These are phyloP conservation scores for Oscheius sp. DNA, from an alignment of 2,888 invertebrate genomes.

Conservation along the genomic window DNA sequence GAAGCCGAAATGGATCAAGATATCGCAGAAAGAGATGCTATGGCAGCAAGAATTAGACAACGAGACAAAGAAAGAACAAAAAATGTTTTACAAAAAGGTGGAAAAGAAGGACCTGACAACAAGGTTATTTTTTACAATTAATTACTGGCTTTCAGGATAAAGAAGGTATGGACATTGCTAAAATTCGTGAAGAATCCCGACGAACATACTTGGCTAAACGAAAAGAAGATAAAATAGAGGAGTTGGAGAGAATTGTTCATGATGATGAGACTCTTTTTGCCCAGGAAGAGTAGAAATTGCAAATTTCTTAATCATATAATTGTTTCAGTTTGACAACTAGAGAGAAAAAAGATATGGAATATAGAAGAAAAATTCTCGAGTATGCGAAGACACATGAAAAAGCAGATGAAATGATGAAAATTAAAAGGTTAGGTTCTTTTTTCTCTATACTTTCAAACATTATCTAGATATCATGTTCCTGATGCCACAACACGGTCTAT, in stretches of 20 bases:
- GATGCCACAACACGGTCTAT: slow-evolving; percentile 55
- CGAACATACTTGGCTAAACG: slow-evolving; percentile 93
- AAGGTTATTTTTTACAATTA: slow-evolving; percentile 70
- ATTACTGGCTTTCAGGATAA: slow-evolving; percentile 33
- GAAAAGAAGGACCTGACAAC: slow-evolving; percentile 72
- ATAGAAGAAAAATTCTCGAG: slow-evolving; percentile 87
- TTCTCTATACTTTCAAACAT: neutral
- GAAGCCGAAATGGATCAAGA: slow-evolving; percentile 53
- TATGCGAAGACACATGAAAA: slow-evolving; percentile 94
- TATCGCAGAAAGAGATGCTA: slow-evolving; percentile 85
- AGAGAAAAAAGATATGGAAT: slow-evolving; percentile 84
- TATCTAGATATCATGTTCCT: slow-evolving; percentile 63
- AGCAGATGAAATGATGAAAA: slow-evolving; percentile 89
- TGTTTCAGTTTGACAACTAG: slow-evolving; percentile 83
- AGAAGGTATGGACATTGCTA: slow-evolving; percentile 39
- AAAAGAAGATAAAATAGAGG: slow-evolving; percentile 92
- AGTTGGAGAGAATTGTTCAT: slow-evolving; percentile 89
- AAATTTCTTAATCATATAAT: slow-evolving; percentile 1
- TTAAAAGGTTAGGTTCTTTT: slow-evolving; percentile 79
- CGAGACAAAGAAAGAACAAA: slow-evolving; percentile 88
- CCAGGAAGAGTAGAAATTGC: slow-evolving; percentile 78
- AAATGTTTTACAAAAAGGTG: slow-evolving; percentile 76
- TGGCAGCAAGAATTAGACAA: slow-evolving; percentile 85
- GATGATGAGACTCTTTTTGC: slow-evolving; percentile 96
- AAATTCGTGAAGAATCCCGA: slow-evolving; percentile 87